Conservation (phyloP, 2,888 invertebrate genomes). For the Camptogramma bilineatum region DNA sequence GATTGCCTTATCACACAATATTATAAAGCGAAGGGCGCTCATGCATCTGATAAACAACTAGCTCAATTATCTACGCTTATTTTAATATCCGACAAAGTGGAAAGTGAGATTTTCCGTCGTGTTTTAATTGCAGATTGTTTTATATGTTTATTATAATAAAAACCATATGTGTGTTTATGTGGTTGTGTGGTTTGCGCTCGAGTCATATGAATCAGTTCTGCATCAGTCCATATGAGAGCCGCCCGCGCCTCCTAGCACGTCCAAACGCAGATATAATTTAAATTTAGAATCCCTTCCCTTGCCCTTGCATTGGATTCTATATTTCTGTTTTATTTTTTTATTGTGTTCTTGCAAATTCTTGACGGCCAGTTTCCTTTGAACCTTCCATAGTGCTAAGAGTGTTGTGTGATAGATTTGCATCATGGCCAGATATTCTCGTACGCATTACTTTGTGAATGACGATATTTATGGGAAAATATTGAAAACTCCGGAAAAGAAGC, state of each 20-base stretch:
- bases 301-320: conserved; percentile 64
- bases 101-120: not conserved
- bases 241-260: conserved; percentile 75
- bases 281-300: conserved; percentile 77
- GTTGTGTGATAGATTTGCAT: conserved; percentile 37
- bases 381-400: conserved; percentile 50
- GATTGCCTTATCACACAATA: conserved; percentile 39
- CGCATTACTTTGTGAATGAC: conserved; percentile 78
- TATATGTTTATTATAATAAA: no score
- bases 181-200: conserved; percentile 75
- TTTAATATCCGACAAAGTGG: conserved; percentile 39
- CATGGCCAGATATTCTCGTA: conserved; percentile 61
- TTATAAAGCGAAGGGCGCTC: conserved; percentile 29
- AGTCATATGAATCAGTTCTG: conserved; percentile 79
- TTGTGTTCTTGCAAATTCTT: conserved; percentile 59
- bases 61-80: conserved; percentile 7
- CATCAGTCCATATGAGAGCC: conserved; percentile 80
- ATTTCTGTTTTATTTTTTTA: conserved; percentile 54
- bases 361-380: conserved; percentile 63
- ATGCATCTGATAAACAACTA: conserved; percentile 34
- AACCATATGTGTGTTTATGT: no score
- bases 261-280: conserved; percentile 72
- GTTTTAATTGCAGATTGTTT: not conserved
- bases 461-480: conserved; percentile 79
- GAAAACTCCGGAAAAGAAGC: conserved; percentile 57